Evolutionary conservation across 1,140 invertebrate genomes (phyloP), one percentile per base, ranked within the genome.

Genomic region (Drosophila mojavensis): DNA sequence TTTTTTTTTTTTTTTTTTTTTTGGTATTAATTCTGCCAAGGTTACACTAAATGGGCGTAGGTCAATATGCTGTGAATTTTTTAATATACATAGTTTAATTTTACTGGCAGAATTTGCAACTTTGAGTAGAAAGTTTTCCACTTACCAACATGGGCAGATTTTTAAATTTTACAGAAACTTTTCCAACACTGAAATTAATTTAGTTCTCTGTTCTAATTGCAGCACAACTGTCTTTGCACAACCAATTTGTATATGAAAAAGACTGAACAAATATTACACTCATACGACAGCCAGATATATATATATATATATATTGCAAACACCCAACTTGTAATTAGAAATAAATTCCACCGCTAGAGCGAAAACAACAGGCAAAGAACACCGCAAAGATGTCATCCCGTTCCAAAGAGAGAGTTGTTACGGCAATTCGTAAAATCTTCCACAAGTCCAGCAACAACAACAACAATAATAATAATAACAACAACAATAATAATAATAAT

Each of bases 381-480:
- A 58, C 15, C n/a, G 53, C 60, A 20, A 89, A 85, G 65, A 96
- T 96, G 96, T 95, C 95, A 73, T 96, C 95, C 65, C 94, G 95
- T 66, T 95, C 96, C 4, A 96, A 96, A 91, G 94, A 95, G 79
- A 95, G 94, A 91, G 95, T 97, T 36, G 94, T 96, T 5, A 95
- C 95, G 24, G 96, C 95, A 28, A 95, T 97, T 90, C 93, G 95
- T 71, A 96, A 96, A 92, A 92, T 97, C 62, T 97, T 97, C 90
- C 83, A 88, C 63, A 88, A 95, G 94, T 68, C 82, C 59, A 77
- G 94, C 95, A 28, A 94, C 95, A 7, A 95, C 94, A 80, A 96
- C 26, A 85, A 85, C 3, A 71, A 85, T 1, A 76, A 83, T 3
- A 78, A 81, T 17, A 68, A 80, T 11, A 70, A 81, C 9, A 71